Evolutionary conservation across 2,797 vertebrate species (phyloP), one percentile per base, ranked within the genome.

Genomic region (Pseudochirops cupreus): DNA sequence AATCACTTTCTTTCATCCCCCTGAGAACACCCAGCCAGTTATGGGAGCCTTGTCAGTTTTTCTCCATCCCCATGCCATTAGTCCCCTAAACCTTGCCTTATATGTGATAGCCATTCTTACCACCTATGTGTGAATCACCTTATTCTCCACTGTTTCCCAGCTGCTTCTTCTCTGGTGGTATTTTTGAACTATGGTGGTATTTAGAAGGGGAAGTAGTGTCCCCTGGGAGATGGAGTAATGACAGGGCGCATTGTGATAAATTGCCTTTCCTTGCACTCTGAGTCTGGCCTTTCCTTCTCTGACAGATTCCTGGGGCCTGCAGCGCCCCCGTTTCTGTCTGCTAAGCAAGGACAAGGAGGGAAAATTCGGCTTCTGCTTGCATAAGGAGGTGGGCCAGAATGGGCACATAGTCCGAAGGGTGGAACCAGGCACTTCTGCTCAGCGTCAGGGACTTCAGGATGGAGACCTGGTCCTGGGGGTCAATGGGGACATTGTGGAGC

Each of bases 401-500:
- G 98, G 99, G 21, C 98, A 99, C 12, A 62, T 99, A 97, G 98
- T 99, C 57, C 96, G 98, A 46, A 97, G 98, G 91, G 98, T 99
- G 0, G 98, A 99, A 50, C 98, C 98, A 0, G 99, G 99, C 96
- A 99, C 99, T 94, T 98, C 99, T 50, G 99, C 99, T 46, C 98
- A 99, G 98, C 97, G 96, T 90, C 98, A 99, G 6, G 99, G 99
- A 21, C 98, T 99, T 59, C 98, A 89, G 95, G 98, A 99, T 0
- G 99, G 99, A 59, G 99, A 99, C 98, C 95, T 98, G n/a, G 98
- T 99, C 62, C 99, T 99, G 62, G 99, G 99, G 95, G 99, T 99
- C 98, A 99, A 99, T 2, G 98, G 99, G 89, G 98, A 98, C 10
- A 98, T 98, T 0, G 99, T 99, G 96, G 98, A 98, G 98, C 97